Conservation (phyloP, 2,888 invertebrate species). For the Thumatha senex region DNA sequence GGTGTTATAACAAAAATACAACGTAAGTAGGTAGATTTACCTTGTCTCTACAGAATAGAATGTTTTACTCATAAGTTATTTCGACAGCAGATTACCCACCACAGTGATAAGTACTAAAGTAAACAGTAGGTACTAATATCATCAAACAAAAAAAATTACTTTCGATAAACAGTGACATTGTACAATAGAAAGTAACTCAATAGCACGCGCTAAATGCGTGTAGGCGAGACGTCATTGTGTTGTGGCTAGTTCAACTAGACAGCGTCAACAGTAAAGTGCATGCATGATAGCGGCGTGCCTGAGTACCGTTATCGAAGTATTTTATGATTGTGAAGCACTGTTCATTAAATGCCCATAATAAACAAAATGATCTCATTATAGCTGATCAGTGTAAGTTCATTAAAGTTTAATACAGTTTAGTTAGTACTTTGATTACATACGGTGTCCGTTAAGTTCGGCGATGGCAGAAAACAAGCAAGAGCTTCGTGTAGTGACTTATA, state of each 20-base stretch:
- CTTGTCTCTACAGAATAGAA: too few relatives aligned
- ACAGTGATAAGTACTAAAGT: too few relatives aligned
- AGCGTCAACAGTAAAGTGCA: constrained; percentile 30
- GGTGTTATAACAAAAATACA: too few relatives aligned
- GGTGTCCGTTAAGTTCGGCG: constrained; percentile 22
- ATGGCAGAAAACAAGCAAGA: constrained; percentile 64
- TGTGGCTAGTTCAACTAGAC: constrained; percentile 22
- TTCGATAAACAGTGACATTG: neutral
- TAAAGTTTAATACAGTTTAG: constrained; percentile 13
- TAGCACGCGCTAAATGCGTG: constrained; percentile 25
- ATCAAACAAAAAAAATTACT: neutral
- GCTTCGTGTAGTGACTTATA: constrained; percentile 83
- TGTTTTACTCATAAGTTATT: too few relatives aligned
- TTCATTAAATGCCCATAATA: constrained; percentile 10
- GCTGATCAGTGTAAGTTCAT: constrained; percentile 5
- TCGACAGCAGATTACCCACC: too few relatives aligned
- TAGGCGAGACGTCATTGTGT: constrained; percentile 20
- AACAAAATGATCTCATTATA: constrained; percentile 15
- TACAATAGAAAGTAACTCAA: constrained; percentile 21
- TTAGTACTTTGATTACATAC: neutral
- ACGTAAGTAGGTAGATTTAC: too few relatives aligned
- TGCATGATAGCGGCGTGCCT: constrained; percentile 51
- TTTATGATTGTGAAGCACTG: constrained; percentile 29
- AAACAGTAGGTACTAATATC: neutral
- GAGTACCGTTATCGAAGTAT: constrained; percentile 43